These are phyloP conservation scores for Gambusia yucatana DNA, from an alignment of 2,797 vertebrate genomes.

Conservation along the genomic window DNA sequence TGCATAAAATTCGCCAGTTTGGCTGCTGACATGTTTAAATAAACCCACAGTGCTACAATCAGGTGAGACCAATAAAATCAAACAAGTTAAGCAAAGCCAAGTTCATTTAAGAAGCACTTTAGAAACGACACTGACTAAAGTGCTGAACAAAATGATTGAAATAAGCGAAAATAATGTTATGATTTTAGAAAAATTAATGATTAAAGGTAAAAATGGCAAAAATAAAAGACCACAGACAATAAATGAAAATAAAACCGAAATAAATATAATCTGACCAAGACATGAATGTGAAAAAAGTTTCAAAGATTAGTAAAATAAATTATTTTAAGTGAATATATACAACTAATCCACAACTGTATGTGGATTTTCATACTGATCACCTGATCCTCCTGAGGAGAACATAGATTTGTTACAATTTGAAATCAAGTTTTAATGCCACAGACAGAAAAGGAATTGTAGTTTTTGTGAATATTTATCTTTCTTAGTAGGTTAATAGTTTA, in stretches of 20 bases:
- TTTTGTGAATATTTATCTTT: neutral
- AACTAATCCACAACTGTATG: neutral
- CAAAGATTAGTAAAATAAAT: neutral
- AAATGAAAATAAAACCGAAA: neutral
- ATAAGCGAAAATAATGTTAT: neutral
- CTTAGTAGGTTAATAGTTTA: neutral
- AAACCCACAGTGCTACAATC: slow-evolving; percentile 27
- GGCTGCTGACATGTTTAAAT: slow-evolving; percentile 39
- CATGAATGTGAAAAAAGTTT: neutral
- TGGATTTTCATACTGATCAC: neutral
- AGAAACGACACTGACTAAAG: neutral
- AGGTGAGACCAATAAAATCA: slow-evolving; percentile 50
- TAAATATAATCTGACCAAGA: neutral
- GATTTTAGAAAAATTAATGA: neutral
- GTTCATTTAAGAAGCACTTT: neutral
- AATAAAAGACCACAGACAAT: neutral
- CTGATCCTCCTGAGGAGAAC: neutral
- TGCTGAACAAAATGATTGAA: neutral
- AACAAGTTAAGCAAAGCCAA: slow-evolving; percentile 24
- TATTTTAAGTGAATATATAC: neutral
- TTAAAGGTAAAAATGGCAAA: neutral
- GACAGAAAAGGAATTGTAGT: neutral
- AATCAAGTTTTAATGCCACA: neutral
- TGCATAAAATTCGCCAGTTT: slow-evolving; percentile 4
- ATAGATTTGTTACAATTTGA: neutral